Conservation (phyloP, 2,797 vertebrate genomes). For the Spinus olivaceus region DNA sequence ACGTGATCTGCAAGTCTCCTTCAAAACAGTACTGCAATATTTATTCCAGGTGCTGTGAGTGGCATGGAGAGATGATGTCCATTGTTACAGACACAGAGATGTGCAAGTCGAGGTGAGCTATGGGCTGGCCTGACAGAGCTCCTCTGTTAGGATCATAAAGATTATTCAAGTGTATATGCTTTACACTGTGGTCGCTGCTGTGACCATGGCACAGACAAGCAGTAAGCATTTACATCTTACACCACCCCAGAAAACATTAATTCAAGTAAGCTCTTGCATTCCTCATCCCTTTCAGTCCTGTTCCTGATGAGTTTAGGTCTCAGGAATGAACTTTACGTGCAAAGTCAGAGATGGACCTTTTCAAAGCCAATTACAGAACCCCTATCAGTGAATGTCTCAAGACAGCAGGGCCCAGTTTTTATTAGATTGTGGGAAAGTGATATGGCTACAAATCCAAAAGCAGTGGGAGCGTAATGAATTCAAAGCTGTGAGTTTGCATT, state of each 20-base stretch:
- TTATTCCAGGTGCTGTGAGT: neutral
- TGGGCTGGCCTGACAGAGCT: neutral
- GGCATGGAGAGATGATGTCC: neutral
- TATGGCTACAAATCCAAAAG: neutral
- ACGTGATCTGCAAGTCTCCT: neutral
- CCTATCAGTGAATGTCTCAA: neutral
- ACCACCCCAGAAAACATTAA: neutral
- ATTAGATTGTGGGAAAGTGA: neutral
- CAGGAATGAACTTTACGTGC: neutral
- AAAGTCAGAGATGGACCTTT: neutral
- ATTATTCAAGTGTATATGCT: neutral
- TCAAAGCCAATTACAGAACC: neutral
- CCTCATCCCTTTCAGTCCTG: neutral
- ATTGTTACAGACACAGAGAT: neutral
- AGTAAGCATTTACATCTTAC: neutral
- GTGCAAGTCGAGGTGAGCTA: neutral
- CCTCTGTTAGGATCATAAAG: neutral
- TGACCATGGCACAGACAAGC: rapidly evolving
- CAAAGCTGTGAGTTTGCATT: neutral
- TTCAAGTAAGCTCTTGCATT: neutral
- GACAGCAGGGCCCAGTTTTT: neutral
- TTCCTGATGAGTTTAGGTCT: neutral
- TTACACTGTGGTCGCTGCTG: neutral
- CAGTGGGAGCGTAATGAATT: neutral
- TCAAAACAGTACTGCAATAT: neutral